Base-by-base conservation (phyloP, 2,888 invertebrate species). In the Epistrophe grossulariae region DNA sequence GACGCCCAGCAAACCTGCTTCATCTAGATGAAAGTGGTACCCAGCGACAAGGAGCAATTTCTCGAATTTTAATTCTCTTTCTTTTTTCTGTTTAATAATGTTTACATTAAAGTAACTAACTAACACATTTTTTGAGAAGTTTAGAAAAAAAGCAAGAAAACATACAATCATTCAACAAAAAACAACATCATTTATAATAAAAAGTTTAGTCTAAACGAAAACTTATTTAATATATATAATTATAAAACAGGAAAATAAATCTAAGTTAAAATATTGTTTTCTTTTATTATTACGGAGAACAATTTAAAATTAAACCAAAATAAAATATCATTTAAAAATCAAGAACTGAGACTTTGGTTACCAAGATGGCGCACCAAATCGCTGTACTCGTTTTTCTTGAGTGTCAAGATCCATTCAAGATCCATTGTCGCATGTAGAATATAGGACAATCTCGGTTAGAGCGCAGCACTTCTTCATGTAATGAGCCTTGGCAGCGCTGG, bases 351-450 rank as follows among this genome's bases (percentile, higher is more conserved):
- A 43, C 91, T 91, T n/a, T 66, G 17, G 28, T n/a, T 52, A 96
- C 96, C 96, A 96, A 70, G 94, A 94, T 10, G 96, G 95, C 90
- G 95, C 92, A 55, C 97, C 97, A 93, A 99, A 99, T 90, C 99
- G 94, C 84, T 95, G 93, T 68, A 99, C 95, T 79, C 97, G 94
- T 91, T 96, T 96, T 90, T 97, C 96, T 92, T 99, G 98, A 10
- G 96, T 94, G 89, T 96, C 96, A 88, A 99, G 93, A 91, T 99
- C 99, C 94, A 98, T 97, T 90, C 98, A 98, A 45, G n/a, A 99
- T 97, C 94, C 99, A 99, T 90, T 98, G 99, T 85, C 99, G 95
- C 97, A 99, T 99, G 93, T 99, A 99, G 94, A 99, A 99, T 91
- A 99, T 99, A 0, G 99, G 99, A 92, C 99, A 99, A 93, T 99